Evolutionary conservation across 2,888 invertebrate species (phyloP).

Genomic region (Platynereis dumerilii): DNA sequence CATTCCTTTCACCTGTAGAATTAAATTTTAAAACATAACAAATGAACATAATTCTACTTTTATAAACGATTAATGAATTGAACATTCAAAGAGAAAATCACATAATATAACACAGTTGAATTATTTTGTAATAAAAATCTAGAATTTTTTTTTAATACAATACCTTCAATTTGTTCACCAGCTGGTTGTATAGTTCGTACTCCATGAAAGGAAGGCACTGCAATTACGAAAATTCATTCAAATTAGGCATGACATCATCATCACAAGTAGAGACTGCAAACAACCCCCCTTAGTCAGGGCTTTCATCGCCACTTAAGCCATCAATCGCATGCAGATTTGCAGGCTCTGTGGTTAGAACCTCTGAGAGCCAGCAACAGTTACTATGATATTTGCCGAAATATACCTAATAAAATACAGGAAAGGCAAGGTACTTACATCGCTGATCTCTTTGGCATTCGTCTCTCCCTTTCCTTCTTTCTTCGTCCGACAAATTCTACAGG

Average conservation of each 20-base stretch:
- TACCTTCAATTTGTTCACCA: constrained; percentile 83
- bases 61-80: too few species aligned
- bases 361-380: too few species aligned
- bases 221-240: too few species aligned
- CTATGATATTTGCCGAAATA: too few species aligned
- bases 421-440: constrained; percentile 65
- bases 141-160: constrained; percentile 61
- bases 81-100: too few species aligned
- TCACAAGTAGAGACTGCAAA: too few species aligned
- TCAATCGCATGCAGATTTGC: too few species aligned
- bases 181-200: constrained; percentile 89
- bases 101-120: neutral
- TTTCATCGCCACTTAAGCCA: too few species aligned
- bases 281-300: too few species aligned
- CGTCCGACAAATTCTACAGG: constrained; percentile 69
- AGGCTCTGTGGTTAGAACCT: too few species aligned
- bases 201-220: constrained; percentile 92
- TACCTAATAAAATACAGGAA: too few species aligned
- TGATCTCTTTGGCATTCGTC: constrained; percentile 81
- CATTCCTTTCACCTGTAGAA: constrained; percentile 80
- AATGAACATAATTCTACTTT: neutral
- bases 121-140: neutral
- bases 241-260: too few species aligned
- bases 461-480: constrained; percentile 83
- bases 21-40: constrained; percentile 3